Conservation (phyloP, 2,797 vertebrate species). For the Tapirus indicus region DNA sequence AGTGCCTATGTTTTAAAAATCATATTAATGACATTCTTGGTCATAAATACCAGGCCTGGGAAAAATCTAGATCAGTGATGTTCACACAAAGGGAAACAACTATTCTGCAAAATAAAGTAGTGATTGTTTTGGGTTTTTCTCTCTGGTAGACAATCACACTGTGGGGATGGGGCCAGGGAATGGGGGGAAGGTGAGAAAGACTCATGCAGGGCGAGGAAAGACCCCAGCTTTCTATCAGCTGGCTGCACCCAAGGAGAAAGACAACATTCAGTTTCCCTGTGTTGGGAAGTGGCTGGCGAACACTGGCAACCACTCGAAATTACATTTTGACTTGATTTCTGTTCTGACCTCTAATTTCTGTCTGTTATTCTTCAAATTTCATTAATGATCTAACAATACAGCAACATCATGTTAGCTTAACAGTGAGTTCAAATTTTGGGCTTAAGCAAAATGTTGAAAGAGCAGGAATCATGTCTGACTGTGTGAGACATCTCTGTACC, state of each 20-base stretch:
- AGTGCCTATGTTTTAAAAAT: not conserved
- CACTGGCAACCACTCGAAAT: not conserved
- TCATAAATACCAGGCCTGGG: not conserved
- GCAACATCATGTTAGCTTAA: not conserved
- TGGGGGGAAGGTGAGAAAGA: not conserved
- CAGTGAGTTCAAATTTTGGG: not conserved
- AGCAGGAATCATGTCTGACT: not conserved
- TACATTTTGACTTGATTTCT: not conserved
- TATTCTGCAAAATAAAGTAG: not conserved
- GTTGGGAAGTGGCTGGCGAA: not conserved
- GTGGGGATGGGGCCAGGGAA: not conserved
- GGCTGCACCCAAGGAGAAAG: not conserved
- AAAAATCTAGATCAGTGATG: not conserved
- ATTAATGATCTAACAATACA: not conserved
- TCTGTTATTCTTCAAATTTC: not conserved
- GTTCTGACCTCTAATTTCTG: not conserved
- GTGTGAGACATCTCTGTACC: not conserved
- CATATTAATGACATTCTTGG: not conserved
- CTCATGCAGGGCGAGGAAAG: no score
- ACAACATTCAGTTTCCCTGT: not conserved
- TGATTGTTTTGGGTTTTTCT: not conserved
- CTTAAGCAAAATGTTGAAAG: not conserved
- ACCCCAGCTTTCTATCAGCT: not conserved
- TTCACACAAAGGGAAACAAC: not conserved
- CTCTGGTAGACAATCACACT: not conserved